phyloP scores from a whole-genome alignment of 2,888 invertebrate genomes.

The Perizoma affinitatum region DNA sequence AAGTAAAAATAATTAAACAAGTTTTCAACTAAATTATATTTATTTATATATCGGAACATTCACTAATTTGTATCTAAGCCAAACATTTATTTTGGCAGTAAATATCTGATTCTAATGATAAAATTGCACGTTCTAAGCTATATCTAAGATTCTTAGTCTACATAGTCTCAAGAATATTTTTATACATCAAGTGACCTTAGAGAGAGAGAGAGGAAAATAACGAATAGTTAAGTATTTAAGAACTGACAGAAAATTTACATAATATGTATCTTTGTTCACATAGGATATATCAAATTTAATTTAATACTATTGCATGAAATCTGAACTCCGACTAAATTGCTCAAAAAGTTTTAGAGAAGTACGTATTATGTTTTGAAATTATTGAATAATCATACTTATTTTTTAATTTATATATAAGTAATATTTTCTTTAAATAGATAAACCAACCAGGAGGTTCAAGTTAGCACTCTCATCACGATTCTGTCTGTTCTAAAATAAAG shows the following conservation, averaged over 20 bases:
- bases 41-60: constrained; percentile 77
- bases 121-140: constrained; percentile 77
- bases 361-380: too few relatives aligned
- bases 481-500: constrained; percentile 44
- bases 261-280: too few relatives aligned
- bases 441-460: too few relatives aligned
- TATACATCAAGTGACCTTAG: constrained; percentile 52
- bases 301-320: too few relatives aligned
- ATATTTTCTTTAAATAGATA: too few relatives aligned
- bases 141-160: constrained; percentile 37
- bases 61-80: constrained; percentile 79
- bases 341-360: too few relatives aligned
- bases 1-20: constrained; percentile 5
- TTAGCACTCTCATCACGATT: too few relatives aligned
- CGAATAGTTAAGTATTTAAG: constrained; percentile 14
- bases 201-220: constrained; percentile 38
- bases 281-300: too few relatives aligned
- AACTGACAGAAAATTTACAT: constrained; percentile 23
- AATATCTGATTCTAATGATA: constrained; percentile 70
- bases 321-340: too few relatives aligned
- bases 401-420: too few relatives aligned
- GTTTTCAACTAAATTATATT: constrained; percentile 47
- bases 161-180: constrained; percentile 25
- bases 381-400: too few relatives aligned
- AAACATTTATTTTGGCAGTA: constrained; percentile 74